Base-by-base conservation (phyloP, 2,797 vertebrate genomes). In the Avahi laniger region DNA sequence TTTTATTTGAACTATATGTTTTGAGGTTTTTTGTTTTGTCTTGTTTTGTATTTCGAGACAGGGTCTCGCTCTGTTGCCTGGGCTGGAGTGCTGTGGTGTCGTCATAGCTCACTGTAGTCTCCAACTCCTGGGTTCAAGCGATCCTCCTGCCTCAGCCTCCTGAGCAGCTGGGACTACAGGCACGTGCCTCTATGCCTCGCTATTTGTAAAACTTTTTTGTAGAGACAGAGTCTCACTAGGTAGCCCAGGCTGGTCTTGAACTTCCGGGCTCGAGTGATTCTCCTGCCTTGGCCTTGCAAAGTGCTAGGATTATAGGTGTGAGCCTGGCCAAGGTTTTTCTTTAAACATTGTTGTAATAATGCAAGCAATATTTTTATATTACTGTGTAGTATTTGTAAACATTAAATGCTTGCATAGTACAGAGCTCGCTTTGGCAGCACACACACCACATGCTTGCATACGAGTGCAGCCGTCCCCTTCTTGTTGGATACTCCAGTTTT, bases 1-100 rank as follows among this genome's bases (percentile, higher is more conserved):
- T 78, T 82, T 72, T 70, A 90, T 91, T 95, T 95, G 52, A 69
- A 73, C 4, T 82, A 4, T 84, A 81, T 76, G 9, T 78, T 78
- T 87, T 81, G 46, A 86, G n/a, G 4, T 48, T 73, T 73, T 33
- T 73, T 33, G 15, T 46, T 30, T 69, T 69, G 15, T 46, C 18
- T 69, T 69, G 20, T 2, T 69, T 69, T 69, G 18, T 69, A 7
- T 48, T 48, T 75, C 48, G 72, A 33, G 72, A 48, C 46, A 33
- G 30, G 5, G 43, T 48, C 46, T 73, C 0, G 2, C 41, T 46
- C 7, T 73, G 48, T 73, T 46, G 41, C 41, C 28, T 59, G 43
- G 7, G 70, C 41, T 73, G 26, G 41, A 73, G 26, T 46, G 70
- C 41, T 17, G 4, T 30, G 70, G 14, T 70, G 11, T 70, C 35